Evolutionary conservation across 2,797 vertebrate genomes (phyloP), one percentile per base, ranked within the genome.

Genomic region (Pangasius djambal): DNA sequence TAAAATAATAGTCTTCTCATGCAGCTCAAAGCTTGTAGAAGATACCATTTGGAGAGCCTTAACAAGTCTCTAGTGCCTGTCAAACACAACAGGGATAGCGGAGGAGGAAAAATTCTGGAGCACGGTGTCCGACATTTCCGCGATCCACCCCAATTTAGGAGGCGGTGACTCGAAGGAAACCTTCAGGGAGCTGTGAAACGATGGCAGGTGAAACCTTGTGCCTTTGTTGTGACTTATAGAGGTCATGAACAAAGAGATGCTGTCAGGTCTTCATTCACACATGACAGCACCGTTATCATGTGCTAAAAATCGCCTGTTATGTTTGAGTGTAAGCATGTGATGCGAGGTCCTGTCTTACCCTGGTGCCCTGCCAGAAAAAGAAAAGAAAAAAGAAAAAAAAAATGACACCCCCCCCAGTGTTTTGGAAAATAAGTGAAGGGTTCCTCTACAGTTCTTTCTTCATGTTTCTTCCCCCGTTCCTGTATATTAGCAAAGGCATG

Each of bases 111-210:
- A 67, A 84, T 78, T 85, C 67, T 91, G 89, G 69, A 78, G 88
- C 88, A 50, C 44, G 59, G 81, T 83, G 59, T 85, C 89, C 91
- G 93, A 92, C 90, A 94, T 96, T 96, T 95, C 95, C 93, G 93
- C 93, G 93, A 96, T 96, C 95, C 96, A 95, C 96, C 94, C 94
- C 95, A 96, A 95, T 96, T 96, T 95, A 96, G 95, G 94, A 96
- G 94, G 95, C 95, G 93, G 90, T 83, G 89, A 91, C 94, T 95
- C 94, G 93, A 94, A 95, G 93, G 95, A 92, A 94, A 94, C 94
- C 96, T 96, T 95, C 94, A 88, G 95, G 95, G 95, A 95, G 94
- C 93, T 93, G 92, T 94, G 95, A 93, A 94, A 94, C 37, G 93
- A 94, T 96, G 96, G 95, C 95, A 96, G 95, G 95, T 96, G 95